Evolutionary conservation across 2,113 vertebrate species (phyloP).

Genomic region (Dromaius novaehollandiae): DNA sequence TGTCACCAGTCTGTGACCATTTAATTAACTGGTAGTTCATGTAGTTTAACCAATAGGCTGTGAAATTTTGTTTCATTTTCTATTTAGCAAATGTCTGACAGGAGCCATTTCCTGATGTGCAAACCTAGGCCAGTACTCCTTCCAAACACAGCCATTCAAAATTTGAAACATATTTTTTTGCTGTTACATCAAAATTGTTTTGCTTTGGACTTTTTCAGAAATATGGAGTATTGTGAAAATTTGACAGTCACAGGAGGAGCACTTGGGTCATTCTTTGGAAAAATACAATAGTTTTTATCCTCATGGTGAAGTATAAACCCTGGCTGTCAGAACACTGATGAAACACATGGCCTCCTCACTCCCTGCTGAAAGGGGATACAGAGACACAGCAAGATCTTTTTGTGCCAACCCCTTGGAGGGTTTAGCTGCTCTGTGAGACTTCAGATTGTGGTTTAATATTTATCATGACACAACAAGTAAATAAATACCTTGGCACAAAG

Average conservation of each 20-base stretch:
- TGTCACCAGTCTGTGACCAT: not conserved
- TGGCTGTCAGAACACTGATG: not conserved
- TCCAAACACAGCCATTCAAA: not conserved
- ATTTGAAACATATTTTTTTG: not conserved
- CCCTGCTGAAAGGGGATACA: not conserved
- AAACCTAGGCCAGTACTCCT: not conserved
- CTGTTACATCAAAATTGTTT: not conserved
- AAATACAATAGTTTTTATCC: not conserved
- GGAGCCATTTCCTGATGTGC: not conserved
- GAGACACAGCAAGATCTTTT: not conserved
- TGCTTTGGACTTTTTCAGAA: not conserved
- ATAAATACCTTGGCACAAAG: slow-evolving; percentile 55
- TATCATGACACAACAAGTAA: slow-evolving; percentile 51
- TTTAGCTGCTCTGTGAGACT: not conserved
- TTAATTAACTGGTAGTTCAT: not conserved
- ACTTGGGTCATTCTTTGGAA: not conserved
- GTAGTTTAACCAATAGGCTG: not conserved
- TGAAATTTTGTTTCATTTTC: not conserved
- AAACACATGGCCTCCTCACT: not conserved
- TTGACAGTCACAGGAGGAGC: not conserved
- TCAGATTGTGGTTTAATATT: slow-evolving; percentile 34
- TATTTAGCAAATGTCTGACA: not conserved
- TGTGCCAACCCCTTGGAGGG: not conserved
- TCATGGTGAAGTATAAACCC: not conserved
- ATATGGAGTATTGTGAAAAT: not conserved